Evolutionary conservation across 2,888 invertebrate genomes (phyloP).

Genomic region (Anarsia innoxiella): DNA sequence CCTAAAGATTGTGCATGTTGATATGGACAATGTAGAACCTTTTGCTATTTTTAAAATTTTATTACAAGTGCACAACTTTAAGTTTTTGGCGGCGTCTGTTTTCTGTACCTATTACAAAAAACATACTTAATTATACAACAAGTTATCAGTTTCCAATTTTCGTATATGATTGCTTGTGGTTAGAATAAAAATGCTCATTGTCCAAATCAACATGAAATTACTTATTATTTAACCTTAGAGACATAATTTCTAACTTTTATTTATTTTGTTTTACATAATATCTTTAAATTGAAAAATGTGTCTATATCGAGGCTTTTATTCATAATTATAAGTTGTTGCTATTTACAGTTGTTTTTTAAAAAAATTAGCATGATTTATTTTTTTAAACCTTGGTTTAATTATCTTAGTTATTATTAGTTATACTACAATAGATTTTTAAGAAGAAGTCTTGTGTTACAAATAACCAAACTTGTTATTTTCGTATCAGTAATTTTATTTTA

Average conservation of each 20-base stretch:
- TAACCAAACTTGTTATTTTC: constrained; percentile 7
- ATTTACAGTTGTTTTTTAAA: constrained; percentile 68
- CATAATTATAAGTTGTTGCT: constrained; percentile 58
- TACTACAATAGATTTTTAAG: constrained; percentile 5
- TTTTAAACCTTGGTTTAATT: constrained; percentile 15
- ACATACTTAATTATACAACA: no score
- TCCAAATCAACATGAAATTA: neutral
- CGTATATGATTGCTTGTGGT: no score
- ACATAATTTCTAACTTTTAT: constrained; percentile 26
- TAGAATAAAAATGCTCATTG: neutral
- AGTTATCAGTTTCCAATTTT: no score
- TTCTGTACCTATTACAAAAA: no score
- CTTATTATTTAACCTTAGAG: constrained; percentile 3
- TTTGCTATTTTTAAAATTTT: neutral
- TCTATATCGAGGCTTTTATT: constrained; percentile 60
- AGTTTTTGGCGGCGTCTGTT: no score
- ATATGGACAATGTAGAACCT: neutral
- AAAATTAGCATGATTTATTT: constrained; percentile 49
- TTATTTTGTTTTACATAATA: constrained; percentile 47
- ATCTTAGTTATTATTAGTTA: constrained; percentile 4
- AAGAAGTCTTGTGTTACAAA: constrained; percentile 5
- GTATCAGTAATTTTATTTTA: neutral
- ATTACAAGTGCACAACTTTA: neutral
- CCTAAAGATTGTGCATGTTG: constrained; percentile 17
- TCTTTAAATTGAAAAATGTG: constrained; percentile 31